Conservation (phyloP, 2,113 vertebrate genomes). For the Xiphias gladius region DNA sequence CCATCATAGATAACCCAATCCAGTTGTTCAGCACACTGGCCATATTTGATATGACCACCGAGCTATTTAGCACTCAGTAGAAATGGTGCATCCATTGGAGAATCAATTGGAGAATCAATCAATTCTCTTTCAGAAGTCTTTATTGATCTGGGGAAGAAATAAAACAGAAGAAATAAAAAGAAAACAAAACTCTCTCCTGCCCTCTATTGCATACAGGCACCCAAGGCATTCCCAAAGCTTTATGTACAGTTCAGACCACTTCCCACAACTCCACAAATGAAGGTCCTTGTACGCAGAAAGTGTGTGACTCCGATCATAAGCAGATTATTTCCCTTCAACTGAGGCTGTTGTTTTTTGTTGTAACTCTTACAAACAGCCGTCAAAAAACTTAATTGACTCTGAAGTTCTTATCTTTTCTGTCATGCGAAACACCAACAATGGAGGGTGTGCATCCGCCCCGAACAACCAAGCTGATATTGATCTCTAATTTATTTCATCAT, state of each 20-base stretch:
- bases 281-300: slow-evolving; percentile 24
- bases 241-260: slow-evolving; percentile 58
- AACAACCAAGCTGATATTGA: slow-evolving; percentile 48
- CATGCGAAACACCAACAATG: slow-evolving; percentile 26
- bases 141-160: slow-evolving; percentile 54
- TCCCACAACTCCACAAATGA: slow-evolving; percentile 16
- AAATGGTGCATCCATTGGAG: slow-evolving; percentile 64
- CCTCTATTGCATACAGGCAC: slow-evolving; percentile 72
- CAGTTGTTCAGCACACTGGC: slow-evolving; percentile 72
- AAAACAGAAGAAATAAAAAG: slow-evolving; percentile 25
- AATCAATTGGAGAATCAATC: slow-evolving; percentile 77
- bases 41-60: slow-evolving; percentile 83
- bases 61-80: slow-evolving; percentile 76
- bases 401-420: slow-evolving; percentile 50
- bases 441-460: background rate
- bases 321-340: background rate
- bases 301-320: background rate
- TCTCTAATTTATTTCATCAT: slow-evolving; percentile 65
- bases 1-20: slow-evolving; percentile 75
- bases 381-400: slow-evolving; percentile 10
- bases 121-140: slow-evolving; percentile 61
- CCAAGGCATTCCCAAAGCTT: slow-evolving; percentile 73
- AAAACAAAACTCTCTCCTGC: slow-evolving; percentile 44
- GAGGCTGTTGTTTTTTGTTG: slow-evolving; percentile 7
- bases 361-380: background rate